These are phyloP conservation scores for Monodelphis domestica DNA, from an alignment of 2,797 vertebrate species.

Conservation along the genomic window DNA sequence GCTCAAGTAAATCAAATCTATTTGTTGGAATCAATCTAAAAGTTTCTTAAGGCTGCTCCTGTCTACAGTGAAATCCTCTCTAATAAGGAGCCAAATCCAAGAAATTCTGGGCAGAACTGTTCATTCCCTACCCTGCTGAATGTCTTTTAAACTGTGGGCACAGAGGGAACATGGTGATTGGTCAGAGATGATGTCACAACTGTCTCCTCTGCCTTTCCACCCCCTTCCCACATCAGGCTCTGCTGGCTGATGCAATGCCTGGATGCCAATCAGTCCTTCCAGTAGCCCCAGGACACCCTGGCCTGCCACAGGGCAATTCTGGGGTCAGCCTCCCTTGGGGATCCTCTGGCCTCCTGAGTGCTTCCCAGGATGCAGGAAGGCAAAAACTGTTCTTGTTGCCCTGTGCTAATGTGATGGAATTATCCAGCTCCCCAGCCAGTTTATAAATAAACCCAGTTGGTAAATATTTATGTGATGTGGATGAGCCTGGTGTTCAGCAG, in stretches of 20 bases:
- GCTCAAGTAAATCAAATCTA: not conserved
- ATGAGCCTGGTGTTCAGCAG: not conserved
- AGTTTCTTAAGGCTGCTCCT: not conserved
- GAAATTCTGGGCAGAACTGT: not conserved
- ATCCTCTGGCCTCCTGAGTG: not conserved
- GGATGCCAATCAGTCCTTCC: not conserved
- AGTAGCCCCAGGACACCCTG: not conserved
- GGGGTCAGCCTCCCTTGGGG: not conserved
- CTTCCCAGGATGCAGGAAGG: not conserved
- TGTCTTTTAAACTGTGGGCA: not conserved
- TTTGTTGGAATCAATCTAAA: constrained; percentile 2
- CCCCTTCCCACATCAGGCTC: not conserved
- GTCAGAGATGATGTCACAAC: not conserved
- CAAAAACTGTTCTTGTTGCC: not conserved
- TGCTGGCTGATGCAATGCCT: not conserved
- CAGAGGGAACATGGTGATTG: not conserved
- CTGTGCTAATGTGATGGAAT: not conserved
- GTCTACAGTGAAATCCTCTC: not conserved
- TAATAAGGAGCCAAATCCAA: not conserved
- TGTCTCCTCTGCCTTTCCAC: not conserved
- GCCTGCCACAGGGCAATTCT: not conserved
- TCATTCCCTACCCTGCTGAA: not conserved
- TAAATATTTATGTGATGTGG: not conserved
- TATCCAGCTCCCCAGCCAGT: not conserved
- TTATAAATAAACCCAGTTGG: constrained; percentile 14